Evolutionary conservation across 2,797 vertebrate genomes (phyloP), one percentile per base, ranked within the genome.

Genomic region (Rhinichthys osculus): DNA sequence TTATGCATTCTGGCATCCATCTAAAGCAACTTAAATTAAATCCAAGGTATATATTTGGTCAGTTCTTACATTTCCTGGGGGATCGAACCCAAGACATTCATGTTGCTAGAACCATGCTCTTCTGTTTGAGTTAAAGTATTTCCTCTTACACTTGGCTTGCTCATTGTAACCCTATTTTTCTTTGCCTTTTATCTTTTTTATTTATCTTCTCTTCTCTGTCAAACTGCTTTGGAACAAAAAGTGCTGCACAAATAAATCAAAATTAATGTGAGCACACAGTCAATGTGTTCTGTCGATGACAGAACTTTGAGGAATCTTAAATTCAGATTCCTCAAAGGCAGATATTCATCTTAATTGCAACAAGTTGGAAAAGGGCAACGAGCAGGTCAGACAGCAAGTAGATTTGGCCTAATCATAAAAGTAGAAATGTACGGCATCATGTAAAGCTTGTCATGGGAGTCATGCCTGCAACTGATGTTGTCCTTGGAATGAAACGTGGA

Each of bases 381-480:
- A 35, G 74, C 33, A 40, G 80, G 67, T 38, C 74, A 84, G 47
- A 81, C 7, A 57, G 47, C 52, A 42, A 59, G 38, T 33, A 78
- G 52, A 71, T 70, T 30, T 85, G 83, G 83, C 19, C 64, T 35
- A 57, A 84, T 33, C 74, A 38, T 71, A 27, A 78, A 71, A 69
- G 50, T 13, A 47, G 40, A 78, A 30, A 57, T 33, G 76, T 19
- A 44, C 9, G 30, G 76, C 52, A 78, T 78, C 35, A 64, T 78
- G 7, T 70, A 78, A 78, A 57, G 44, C 83, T 79, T 71, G 76
- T 78, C 76, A 71, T 44, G 35, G n/a, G 27, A 59, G 52, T 72
- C 40, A 70, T 35, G 67, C 27, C 66, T 85, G 66, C 76, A 79
- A 62, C 76, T 79, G 38, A 85, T 85, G 83, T 85, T 85, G 83